Base-by-base conservation (phyloP, 1,140 invertebrate genomes). In the Pteromalus puparum region DNA sequence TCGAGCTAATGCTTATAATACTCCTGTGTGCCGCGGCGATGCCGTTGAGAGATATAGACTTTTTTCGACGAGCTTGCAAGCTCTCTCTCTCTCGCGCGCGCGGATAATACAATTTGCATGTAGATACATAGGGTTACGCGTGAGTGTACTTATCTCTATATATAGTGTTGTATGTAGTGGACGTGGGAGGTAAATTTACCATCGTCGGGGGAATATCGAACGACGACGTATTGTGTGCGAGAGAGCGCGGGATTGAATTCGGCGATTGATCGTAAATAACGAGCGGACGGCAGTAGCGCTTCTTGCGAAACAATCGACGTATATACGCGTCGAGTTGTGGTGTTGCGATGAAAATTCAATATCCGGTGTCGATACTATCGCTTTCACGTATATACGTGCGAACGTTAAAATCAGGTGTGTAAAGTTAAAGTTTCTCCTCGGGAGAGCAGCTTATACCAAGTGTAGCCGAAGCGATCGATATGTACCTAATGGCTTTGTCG, bases 401-500 rank as follows among this genome's bases (percentile, higher is more conserved):
- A 42, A 34, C 30, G 30, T 34, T 42, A 9, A 42, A 42, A 9
- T 10, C 38, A 7, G 10, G 6, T 42, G 38, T 42, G 0, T 42
- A 42, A 42, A 42, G 38, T 42, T 42, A 42, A 38, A 42, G 9
- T 42, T 42, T 7, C 38, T 0, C 38, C 38, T 42, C 1, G 38
- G 38, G 9, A 48, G n/a, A n/a, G n/a, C n/a, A n/a, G 53, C 53
- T 7, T 61, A 5, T 1, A n/a, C 18, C 13, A 5, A 53, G 48
- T 21, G 53, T 21, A 0, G 2, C 6, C 6, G 38, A 5, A 15
- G 18, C 53, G 53, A 61, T 77, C 75, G 48, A 18, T 48, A 34
- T 15, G 26, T 12, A 48, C 67, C 61, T 88, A 87, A 88, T 82
- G 81, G 87, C 73, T 85, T 84, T 83, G 84, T 82, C 67, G 84